Conservation (phyloP, 2,888 invertebrate genomes). For the Amiota mariae region DNA sequence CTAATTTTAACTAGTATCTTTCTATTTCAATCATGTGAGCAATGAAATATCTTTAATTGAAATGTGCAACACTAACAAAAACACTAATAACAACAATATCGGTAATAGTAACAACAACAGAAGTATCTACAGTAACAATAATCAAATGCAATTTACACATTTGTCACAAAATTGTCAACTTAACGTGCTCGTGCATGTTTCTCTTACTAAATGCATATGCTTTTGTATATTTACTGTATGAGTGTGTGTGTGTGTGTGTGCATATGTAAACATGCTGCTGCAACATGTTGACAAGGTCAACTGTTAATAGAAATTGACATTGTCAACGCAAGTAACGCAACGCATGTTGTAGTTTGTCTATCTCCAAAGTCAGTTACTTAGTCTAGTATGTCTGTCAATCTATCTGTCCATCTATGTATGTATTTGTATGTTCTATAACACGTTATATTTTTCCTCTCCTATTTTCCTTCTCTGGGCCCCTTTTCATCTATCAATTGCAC, state of each 20-base stretch:
- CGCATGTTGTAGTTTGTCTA: conserved; percentile 35
- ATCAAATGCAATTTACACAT: conserved; percentile 67
- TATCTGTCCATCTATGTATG: conserved; percentile 28
- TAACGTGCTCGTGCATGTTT: conserved; percentile 47
- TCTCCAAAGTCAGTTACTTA: background rate
- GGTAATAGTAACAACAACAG: background rate
- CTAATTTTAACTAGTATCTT: background rate
- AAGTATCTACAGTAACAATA: conserved; percentile 44
- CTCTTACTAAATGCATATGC: background rate
- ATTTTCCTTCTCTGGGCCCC: too few species aligned
- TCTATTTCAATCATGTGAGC: background rate
- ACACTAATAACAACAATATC: conserved; percentile 22
- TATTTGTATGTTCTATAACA: too few species aligned
- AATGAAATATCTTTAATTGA: conserved; percentile 21
- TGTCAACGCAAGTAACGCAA: conserved; percentile 26
- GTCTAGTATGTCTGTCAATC: conserved; percentile 22
- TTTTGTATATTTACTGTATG: conserved; percentile 33
- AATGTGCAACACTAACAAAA: background rate
- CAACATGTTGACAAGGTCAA: conserved; percentile 70
- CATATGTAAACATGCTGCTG: conserved; percentile 39
- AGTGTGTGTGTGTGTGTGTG: conserved; percentile 40
- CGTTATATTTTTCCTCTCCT: too few species aligned
- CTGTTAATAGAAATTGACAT: conserved; percentile 60
- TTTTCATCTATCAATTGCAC: too few species aligned
- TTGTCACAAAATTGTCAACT: conserved; percentile 70